A percentile compares a stretch with the other conserved stretches of the same genome.
Conservation (phyloP, 1,140 invertebrate genomes). For the Potamilus streckersoni region DNA sequence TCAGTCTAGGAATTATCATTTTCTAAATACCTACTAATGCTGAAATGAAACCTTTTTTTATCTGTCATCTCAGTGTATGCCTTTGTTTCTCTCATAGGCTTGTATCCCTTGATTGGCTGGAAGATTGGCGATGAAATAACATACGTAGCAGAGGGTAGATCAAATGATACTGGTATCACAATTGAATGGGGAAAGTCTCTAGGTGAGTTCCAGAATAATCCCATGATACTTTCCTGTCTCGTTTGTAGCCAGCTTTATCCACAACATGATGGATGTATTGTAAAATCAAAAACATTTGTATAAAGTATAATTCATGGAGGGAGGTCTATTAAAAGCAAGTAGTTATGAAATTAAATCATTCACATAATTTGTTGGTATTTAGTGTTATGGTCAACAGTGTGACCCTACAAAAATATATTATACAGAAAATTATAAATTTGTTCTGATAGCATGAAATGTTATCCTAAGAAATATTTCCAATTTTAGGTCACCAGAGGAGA, state of each 20-base stretch:
- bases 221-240: not conserved
- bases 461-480: too few species aligned
- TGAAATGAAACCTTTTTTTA: too few species aligned
- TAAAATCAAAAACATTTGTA: not conserved
- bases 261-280: not conserved
- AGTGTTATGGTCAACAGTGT: too few species aligned
- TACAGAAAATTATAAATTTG: too few species aligned
- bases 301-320: not conserved
- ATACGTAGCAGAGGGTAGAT: conserved; percentile 86
- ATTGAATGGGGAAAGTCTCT: conserved; percentile 86
- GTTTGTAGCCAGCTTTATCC: not conserved
- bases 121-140: conserved; percentile 73
- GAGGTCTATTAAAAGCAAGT: not conserved
- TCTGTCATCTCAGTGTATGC: too few species aligned
- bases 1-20: too few species aligned
- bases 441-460: too few species aligned
- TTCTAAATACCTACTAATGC: too few species aligned
- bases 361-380: not conserved
- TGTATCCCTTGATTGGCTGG: conserved; percentile 91
- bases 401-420: too few species aligned
- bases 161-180: conserved; percentile 88
- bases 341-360: not conserved
- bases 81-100: conserved; percentile 67
- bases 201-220: conserved; percentile 70
- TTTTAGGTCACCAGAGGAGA: too few species aligned